These are phyloP conservation scores for Mylabris sibirica DNA, from an alignment of 2,888 invertebrate species.

Conservation along the genomic window DNA sequence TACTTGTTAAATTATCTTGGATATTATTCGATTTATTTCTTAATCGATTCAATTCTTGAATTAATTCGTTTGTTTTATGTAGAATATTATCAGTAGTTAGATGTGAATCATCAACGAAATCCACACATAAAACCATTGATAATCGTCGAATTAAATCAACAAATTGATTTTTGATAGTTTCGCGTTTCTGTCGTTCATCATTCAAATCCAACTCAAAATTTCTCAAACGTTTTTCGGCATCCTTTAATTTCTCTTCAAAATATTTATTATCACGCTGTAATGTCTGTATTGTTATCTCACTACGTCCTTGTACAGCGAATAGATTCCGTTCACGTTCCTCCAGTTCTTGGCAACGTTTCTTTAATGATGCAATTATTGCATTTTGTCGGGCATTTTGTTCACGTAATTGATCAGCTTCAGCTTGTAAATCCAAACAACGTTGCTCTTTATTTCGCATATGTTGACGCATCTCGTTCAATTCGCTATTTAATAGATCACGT, in stretches of 20 bases:
- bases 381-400: constrained; percentile 86
- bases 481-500: constrained; percentile 78
- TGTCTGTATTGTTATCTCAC: constrained; percentile 76
- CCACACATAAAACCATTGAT: constrained; percentile 75
- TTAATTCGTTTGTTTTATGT: constrained; percentile 80
- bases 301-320: constrained; percentile 67
- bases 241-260: constrained; percentile 79
- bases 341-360: constrained; percentile 79
- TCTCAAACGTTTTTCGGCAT: constrained; percentile 77
- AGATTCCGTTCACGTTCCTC: constrained; percentile 80
- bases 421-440: constrained; percentile 77
- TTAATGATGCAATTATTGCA: constrained; percentile 79
- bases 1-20: constrained; percentile 67
- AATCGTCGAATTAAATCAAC: constrained; percentile 78
- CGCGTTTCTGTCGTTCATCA: constrained; percentile 78
- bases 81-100: constrained; percentile 75
- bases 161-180: constrained; percentile 70
- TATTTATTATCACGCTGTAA: constrained; percentile 71
- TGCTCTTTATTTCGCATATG: constrained; percentile 76
- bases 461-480: constrained; percentile 72
- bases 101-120: constrained; percentile 72
- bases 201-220: constrained; percentile 76
- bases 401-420: constrained; percentile 79
- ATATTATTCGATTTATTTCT: constrained; percentile 63
- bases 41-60: constrained; percentile 66